Base-by-base conservation (phyloP, 2,797 vertebrate genomes). In the Coreius guichenoti region DNA sequence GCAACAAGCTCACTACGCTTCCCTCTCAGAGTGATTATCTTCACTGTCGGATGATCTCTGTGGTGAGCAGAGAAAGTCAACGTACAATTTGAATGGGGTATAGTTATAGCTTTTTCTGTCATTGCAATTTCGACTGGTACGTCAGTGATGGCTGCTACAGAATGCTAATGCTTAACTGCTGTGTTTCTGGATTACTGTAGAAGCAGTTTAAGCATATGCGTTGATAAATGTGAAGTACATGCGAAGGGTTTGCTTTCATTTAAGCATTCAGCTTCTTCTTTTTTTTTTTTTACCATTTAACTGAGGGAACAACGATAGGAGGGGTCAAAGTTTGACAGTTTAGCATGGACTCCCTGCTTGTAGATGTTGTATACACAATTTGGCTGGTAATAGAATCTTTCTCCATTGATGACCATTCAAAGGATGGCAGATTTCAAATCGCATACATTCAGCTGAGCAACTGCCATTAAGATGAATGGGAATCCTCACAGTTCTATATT, bases 1-100 rank as follows among this genome's bases (percentile, higher is more conserved):
- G 85, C 90, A 93, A 91, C 80, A 84, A 87, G 85, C 87, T 91
- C 89, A 87, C 91, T 90, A 89, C 84, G 87, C 90, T 91, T 88
- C 85, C 67, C 89, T 51, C 72, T 74, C 74, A 80, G 72, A 87
- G 69, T 81, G 86, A 90, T 91, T 88, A 88, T 87, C 39, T 89
- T 83, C 82, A 72, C 51, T 88, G 74, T 45, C 83, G 6, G 68
- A 84, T 63, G 72, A 75, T 84, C 73, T 74, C 78, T 84, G 83
- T 72, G 36, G 63, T 83, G 29, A 63, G 70, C 45, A 61, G 47
- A 54, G 56, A 76, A 81, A 80, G 56, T 56, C 19, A 29, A 51
- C 31, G 51, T 61, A 79, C 45, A 68, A 67, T 45, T 56, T 75
- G 72, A 76, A 75, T 81, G 58, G 19, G 19, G 39, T 77, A 78